Percentiles rank a stretch among this genome's conserved stretches.
These are phyloP conservation scores for Nysson spinosus DNA, from an alignment of 2,888 invertebrate genomes.

Conservation along the genomic window DNA sequence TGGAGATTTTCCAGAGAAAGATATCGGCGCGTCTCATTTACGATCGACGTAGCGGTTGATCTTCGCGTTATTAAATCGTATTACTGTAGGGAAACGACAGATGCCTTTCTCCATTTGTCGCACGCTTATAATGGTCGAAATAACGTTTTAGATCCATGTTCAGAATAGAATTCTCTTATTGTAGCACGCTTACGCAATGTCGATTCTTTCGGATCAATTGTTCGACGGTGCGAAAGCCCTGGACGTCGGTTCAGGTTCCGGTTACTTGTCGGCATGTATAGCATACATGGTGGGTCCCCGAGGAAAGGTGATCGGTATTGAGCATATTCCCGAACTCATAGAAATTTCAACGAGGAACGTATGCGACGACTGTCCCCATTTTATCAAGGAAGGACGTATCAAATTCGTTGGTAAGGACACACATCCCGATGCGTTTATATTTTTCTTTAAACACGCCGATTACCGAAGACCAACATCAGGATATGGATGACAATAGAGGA, in stretches of 20 bases:
- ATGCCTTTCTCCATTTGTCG: no score
- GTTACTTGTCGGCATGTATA: slow-evolving; percentile 81
- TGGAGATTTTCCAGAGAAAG: slow-evolving; percentile 45
- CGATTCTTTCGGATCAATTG: slow-evolving; percentile 88
- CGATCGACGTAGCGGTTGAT: no score
- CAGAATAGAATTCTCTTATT: slow-evolving; percentile 17
- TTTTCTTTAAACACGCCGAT: no score
- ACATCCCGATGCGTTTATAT: not conserved
- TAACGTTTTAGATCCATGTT: not conserved
- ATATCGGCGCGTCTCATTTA: no score
- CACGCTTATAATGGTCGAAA: no score
- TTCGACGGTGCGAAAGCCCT: slow-evolving; percentile 78
- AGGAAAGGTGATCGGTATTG: slow-evolving; percentile 79
- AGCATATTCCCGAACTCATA: slow-evolving; percentile 79
- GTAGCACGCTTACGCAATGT: slow-evolving; percentile 95
- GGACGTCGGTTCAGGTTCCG: slow-evolving; percentile 81
- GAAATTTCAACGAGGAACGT: slow-evolving; percentile 79
- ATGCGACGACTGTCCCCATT: slow-evolving; percentile 65
- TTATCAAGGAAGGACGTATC: slow-evolving; percentile 67
- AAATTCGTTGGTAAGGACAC: slow-evolving; percentile 71
- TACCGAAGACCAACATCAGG: no score
- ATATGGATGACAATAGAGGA: no score
- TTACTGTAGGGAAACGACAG: slow-evolving; percentile 1
- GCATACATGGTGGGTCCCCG: slow-evolving; percentile 79
- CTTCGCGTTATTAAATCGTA: no score